Percentiles rank a stretch among this genome's conserved stretches.
These are phyloP conservation scores for Bimastos eiseni DNA, from an alignment of 2,888 invertebrate species.

Conservation along the genomic window DNA sequence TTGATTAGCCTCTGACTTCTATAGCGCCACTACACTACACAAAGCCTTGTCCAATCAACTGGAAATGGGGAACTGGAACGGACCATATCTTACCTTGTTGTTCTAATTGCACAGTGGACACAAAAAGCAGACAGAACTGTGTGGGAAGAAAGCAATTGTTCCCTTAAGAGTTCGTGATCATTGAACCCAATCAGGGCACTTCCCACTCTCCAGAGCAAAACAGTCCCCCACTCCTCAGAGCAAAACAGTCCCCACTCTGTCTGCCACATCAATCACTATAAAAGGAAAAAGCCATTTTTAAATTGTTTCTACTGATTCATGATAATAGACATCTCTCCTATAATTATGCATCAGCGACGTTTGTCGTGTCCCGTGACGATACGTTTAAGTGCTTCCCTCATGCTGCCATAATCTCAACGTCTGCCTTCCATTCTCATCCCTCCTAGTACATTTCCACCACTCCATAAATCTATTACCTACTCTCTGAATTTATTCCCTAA, in stretches of 20 bases:
- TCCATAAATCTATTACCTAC: not conserved
- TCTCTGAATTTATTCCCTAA: not conserved
- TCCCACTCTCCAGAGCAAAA: constrained; percentile 2
- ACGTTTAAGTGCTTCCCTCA: too few relatives aligned
- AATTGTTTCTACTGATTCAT: not conserved
- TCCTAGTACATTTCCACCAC: not conserved
- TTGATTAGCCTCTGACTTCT: not conserved
- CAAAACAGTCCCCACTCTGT: not conserved
- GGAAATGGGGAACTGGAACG: not conserved
- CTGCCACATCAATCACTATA: not conserved
- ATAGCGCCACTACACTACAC: not conserved
- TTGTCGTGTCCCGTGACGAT: too few relatives aligned
- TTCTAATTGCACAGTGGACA: not conserved
- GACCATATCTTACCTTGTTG: not conserved
- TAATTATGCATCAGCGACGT: not conserved
- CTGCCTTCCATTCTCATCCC: not conserved
- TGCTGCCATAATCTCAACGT: not conserved
- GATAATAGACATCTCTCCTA: not conserved
- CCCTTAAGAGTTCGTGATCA: not conserved
- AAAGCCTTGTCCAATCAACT: not conserved
- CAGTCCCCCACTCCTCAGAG: not conserved
- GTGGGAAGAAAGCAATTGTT: not conserved
- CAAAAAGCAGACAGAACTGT: not conserved
- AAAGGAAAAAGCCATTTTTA: constrained; percentile 13
- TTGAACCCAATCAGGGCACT: not conserved